Conservation (phyloP, 1,140 invertebrate species). For the Globodera ellingtonae region DNA sequence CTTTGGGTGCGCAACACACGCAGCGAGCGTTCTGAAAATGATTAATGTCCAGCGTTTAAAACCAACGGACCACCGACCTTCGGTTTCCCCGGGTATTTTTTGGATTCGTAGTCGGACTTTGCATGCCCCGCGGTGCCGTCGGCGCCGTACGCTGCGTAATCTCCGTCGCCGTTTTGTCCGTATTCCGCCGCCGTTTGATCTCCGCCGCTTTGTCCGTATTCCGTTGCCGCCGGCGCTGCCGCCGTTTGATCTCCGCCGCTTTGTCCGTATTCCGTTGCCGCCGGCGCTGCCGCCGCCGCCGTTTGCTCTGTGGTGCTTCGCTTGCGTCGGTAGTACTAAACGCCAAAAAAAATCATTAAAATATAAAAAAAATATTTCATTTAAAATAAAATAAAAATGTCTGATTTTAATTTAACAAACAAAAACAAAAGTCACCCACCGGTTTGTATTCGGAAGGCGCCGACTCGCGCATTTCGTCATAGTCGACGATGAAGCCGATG, state of each 20-base stretch:
- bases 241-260: not conserved
- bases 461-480: conserved; percentile 21
- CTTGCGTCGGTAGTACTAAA: conserved; percentile 21
- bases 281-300: not conserved
- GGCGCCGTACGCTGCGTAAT: not conserved
- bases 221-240: not conserved
- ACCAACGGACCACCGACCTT: not conserved
- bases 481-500: conserved; percentile 31
- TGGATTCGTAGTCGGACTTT: not conserved
- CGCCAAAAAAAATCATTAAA: too few species aligned
- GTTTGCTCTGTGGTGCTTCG: conserved; percentile 6
- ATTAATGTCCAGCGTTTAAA: not conserved
- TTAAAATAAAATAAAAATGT: too few species aligned
- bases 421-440: not conserved
- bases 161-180: not conserved
- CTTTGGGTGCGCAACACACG: conserved; percentile 24
- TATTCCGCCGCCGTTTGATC: conserved; percentile 4
- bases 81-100: not conserved
- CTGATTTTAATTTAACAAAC: too few species aligned
- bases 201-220: not conserved
- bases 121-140: conserved; percentile 1
- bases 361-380: too few species aligned
- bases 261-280: not conserved
- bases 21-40: conserved; percentile 23
- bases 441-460: not conserved